A percentile compares a stretch with the other conserved stretches of the same genome.
phyloP scores from a whole-genome alignment of 2,888 invertebrate genomes.

The Andrena flavipes region DNA sequence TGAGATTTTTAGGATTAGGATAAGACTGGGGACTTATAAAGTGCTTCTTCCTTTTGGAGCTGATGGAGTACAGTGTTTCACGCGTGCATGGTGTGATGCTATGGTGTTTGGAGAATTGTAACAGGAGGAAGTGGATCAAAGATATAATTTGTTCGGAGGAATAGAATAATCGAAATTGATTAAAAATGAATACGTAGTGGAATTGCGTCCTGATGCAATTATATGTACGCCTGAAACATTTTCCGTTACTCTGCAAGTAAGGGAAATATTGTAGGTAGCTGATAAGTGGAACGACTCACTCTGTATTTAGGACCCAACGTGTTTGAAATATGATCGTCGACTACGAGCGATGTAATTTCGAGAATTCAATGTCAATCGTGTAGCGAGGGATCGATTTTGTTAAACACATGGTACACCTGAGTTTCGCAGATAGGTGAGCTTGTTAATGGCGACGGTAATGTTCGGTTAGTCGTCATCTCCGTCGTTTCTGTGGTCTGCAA shows the following conservation, averaged over 20 bases:
- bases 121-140: background rate
- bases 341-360: background rate
- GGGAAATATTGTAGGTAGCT: background rate
- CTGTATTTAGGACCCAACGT: background rate
- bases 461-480: constrained; percentile 34
- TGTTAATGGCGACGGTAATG: constrained; percentile 41
- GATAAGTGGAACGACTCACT: background rate
- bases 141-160: background rate
- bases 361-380: constrained; percentile 10
- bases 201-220: background rate
- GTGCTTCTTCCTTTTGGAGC: background rate
- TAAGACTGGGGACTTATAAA: background rate
- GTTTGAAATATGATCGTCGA: background rate
- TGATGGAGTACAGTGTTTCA: background rate
- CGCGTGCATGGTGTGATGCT: background rate
- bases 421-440: constrained; percentile 20
- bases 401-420: background rate
- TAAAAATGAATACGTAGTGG: too few relatives aligned
- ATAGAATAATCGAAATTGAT: background rate
- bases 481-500: constrained; percentile 44
- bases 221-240: background rate
- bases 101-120: background rate
- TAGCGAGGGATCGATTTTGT: background rate
- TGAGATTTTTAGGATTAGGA: background rate
- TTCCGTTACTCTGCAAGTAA: background rate